Conservation (phyloP, 2,797 vertebrate species). For the Micrastur ruficollis region DNA sequence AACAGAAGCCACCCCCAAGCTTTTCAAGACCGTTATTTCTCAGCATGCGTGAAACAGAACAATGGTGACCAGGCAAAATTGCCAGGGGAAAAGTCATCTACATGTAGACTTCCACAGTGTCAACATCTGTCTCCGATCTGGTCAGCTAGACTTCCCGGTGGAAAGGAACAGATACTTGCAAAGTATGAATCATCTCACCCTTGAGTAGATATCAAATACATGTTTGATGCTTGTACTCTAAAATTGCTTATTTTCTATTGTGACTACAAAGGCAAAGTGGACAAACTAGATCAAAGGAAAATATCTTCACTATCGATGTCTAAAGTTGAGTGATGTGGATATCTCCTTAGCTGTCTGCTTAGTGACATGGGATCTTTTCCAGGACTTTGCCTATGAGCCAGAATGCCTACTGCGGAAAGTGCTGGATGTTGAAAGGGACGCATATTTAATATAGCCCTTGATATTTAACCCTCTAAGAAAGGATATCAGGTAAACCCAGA, state of each 20-base stretch:
- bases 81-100: background rate
- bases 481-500: background rate
- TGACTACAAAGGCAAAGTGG: background rate
- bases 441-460: background rate
- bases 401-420: background rate
- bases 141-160: background rate
- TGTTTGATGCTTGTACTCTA: background rate
- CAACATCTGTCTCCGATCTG: background rate
- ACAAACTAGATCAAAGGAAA: background rate
- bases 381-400: background rate
- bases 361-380: background rate
- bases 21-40: background rate
- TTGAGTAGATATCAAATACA: background rate
- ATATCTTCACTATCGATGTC: background rate
- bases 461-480: background rate
- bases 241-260: background rate
- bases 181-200: background rate
- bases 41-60: background rate
- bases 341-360: background rate
- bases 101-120: background rate
- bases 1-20: background rate
- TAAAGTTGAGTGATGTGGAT: background rate
- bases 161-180: background rate
- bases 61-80: background rate
- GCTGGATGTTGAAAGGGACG: background rate